phyloP scores from a whole-genome alignment of 2,888 invertebrate genomes.

The Synanthedon andrenaeformis region DNA sequence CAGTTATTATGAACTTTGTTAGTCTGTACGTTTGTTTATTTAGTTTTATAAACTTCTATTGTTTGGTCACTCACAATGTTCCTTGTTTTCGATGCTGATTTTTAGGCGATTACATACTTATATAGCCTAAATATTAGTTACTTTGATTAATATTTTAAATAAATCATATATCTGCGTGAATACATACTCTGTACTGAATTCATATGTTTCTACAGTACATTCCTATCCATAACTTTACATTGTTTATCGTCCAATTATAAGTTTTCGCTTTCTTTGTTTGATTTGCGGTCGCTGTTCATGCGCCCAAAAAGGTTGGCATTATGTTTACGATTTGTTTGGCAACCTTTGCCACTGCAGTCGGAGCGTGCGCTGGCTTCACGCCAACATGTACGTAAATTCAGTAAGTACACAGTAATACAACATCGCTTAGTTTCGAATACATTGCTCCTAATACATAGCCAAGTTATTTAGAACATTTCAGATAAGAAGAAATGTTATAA shows the following conservation, averaged over 20 bases:
- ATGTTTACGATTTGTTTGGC: slow-evolving; percentile 7
- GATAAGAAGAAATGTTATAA: neutral
- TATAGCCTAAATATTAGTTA: too few relatives aligned
- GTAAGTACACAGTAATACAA: slow-evolving; percentile 2
- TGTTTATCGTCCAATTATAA: neutral
- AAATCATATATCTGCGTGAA: too few relatives aligned
- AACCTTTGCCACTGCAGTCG: slow-evolving; percentile 12
- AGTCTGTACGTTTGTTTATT: too few relatives aligned
- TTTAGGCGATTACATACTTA: too few relatives aligned
- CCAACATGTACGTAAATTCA: slow-evolving; percentile 5
- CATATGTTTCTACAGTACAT: neutral
- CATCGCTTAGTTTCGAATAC: slow-evolving; percentile 6
- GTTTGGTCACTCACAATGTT: too few relatives aligned
- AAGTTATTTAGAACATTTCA: slow-evolving; percentile 2
- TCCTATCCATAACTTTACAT: slow-evolving; percentile 1
- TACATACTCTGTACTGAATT: too few relatives aligned
- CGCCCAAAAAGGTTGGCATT: slow-evolving; percentile 4
- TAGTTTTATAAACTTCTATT: too few relatives aligned
- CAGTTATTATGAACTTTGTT: too few relatives aligned
- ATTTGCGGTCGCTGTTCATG: neutral
- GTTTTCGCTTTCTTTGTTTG: neutral
- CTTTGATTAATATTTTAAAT: too few relatives aligned
- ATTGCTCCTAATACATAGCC: neutral
- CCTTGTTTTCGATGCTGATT: too few relatives aligned
- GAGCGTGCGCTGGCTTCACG: slow-evolving; percentile 9